Evolutionary conservation across 2,888 invertebrate genomes (phyloP).

Genomic region (Crepidodera aurea): DNA sequence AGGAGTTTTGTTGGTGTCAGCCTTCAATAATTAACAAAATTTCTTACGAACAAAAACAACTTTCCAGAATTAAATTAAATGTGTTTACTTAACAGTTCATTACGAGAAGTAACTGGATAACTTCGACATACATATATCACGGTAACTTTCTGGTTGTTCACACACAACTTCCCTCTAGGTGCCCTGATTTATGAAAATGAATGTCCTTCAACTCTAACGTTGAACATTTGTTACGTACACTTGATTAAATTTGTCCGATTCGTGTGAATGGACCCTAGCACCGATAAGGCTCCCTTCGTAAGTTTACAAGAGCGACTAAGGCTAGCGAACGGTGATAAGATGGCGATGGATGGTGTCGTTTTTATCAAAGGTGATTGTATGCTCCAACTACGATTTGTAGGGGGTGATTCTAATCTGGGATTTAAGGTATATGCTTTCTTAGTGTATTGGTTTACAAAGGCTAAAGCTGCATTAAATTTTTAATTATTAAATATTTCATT

Average conservation of each 20-base stretch:
- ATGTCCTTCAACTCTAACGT: slow-evolving; percentile 48
- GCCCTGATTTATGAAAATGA: slow-evolving; percentile 35
- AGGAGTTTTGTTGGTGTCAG: no score
- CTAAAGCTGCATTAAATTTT: no score
- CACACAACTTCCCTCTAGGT: neutral
- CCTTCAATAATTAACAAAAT: no score
- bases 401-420: neutral
- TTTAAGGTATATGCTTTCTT: no score
- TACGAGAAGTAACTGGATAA: neutral
- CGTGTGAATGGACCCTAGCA: slow-evolving; percentile 57
- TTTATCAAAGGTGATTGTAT: slow-evolving; percentile 50
- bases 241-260: slow-evolving; percentile 60
- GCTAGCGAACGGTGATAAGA: slow-evolving; percentile 51
- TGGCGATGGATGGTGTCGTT: slow-evolving; percentile 55
- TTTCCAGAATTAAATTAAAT: neutral
- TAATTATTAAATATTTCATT: no score
- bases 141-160: slow-evolving; percentile 2
- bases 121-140: slow-evolving; percentile 8
- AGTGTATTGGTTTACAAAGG: no score
- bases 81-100: neutral
- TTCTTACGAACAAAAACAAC: no score
- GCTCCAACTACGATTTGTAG: neutral
- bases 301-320: slow-evolving; percentile 46
- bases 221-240: slow-evolving; percentile 59
- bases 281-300: slow-evolving; percentile 54